These are phyloP conservation scores for Epinephelus fuscoguttatus DNA, from an alignment of 2,113 vertebrate species.

Conservation along the genomic window DNA sequence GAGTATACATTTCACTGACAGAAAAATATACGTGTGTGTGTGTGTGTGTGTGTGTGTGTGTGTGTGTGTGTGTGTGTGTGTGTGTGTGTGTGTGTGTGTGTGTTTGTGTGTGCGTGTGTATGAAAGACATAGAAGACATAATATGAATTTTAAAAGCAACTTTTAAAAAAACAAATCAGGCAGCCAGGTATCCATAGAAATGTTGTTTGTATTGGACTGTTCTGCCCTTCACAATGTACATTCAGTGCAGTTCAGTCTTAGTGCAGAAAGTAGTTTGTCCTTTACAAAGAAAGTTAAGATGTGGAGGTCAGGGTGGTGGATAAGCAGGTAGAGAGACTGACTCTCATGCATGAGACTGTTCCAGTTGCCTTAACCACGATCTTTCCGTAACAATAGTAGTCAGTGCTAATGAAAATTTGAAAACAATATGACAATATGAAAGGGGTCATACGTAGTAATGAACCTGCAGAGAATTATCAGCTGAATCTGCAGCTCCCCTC, in stretches of 20 bases:
- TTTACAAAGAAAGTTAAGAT: neutral
- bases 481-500: too few relatives aligned
- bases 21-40: neutral
- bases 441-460: too few relatives aligned
- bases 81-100: neutral
- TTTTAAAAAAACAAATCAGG: constrained; percentile 1
- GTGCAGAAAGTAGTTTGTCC: neutral
- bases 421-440: too few relatives aligned
- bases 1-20: constrained; percentile 8
- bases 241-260: neutral
- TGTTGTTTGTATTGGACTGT: neutral
- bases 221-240: neutral
- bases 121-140: neutral
- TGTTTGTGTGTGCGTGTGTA: neutral
- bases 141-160: constrained; percentile 38
- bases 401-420: too few relatives aligned
- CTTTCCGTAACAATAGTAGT: too few relatives aligned
- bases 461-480: too few relatives aligned
- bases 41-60: neutral
- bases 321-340: neutral
- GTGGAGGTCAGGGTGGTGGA: neutral
- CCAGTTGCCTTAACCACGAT: neutral
- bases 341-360: neutral
- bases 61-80: constrained; percentile 3
- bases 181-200: neutral